phyloP scores from a whole-genome alignment of 2,888 invertebrate species.

The Ophraella communa region DNA sequence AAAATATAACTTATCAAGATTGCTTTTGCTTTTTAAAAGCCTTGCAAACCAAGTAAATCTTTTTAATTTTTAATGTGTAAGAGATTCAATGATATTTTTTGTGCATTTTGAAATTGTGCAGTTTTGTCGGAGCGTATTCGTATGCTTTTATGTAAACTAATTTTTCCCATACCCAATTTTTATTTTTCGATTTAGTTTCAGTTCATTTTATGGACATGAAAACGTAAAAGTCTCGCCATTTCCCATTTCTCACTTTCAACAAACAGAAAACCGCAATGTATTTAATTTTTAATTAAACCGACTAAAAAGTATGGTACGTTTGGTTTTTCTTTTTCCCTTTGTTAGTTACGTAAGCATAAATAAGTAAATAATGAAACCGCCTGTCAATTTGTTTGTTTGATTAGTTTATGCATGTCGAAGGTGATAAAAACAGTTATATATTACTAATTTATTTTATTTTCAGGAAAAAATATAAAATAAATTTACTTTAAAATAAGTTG shows the following conservation, averaged over 20 bases:
- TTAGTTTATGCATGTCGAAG: background rate
- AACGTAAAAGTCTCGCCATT: background rate
- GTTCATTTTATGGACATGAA: background rate
- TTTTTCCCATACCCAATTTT: too few species aligned
- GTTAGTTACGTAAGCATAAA: background rate
- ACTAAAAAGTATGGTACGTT: background rate
- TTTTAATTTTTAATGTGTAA: too few species aligned
- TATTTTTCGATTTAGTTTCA: background rate
- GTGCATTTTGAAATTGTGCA: too few species aligned
- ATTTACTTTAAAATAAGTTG: too few species aligned
- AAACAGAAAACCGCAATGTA: background rate
- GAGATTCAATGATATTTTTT: too few species aligned
- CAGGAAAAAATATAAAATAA: background rate
- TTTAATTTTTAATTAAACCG: slow-evolving; percentile 1
- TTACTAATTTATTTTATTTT: background rate
- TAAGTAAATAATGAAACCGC: background rate
- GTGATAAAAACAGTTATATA: slow-evolving; percentile 2
- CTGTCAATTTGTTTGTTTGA: background rate
- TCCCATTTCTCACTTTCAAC: background rate
- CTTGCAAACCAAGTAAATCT: too few species aligned
- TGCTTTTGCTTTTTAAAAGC: too few species aligned
- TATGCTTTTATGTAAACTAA: too few species aligned
- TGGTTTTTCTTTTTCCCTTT: background rate
- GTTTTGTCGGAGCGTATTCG: too few species aligned
- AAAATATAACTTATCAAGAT: too few species aligned